phyloP scores from a whole-genome alignment of 2,888 invertebrate genomes.

The Gandaritis pyraliata region DNA sequence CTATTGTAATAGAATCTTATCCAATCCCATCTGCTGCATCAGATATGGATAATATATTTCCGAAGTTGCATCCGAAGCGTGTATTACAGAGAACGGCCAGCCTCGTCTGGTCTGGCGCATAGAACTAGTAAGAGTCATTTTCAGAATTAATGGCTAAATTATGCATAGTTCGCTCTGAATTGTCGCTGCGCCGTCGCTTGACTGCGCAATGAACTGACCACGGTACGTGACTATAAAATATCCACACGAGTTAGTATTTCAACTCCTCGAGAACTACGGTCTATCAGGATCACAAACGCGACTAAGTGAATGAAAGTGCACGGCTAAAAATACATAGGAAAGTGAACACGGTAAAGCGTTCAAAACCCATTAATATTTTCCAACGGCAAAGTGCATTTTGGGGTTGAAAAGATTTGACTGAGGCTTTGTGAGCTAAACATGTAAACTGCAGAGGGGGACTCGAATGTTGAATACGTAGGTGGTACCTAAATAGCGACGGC shows the following conservation, averaged over 20 bases:
- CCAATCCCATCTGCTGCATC: slow-evolving; percentile 36
- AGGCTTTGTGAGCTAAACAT: slow-evolving; percentile 52
- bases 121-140: slow-evolving; percentile 79
- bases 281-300: slow-evolving; percentile 16
- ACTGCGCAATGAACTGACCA: slow-evolving; percentile 73
- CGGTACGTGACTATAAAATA: slow-evolving; percentile 63
- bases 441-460: slow-evolving; percentile 58
- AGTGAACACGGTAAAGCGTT: slow-evolving; percentile 46
- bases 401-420: slow-evolving; percentile 63
- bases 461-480: slow-evolving; percentile 26
- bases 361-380: slow-evolving; percentile 56
- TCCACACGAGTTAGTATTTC: slow-evolving; percentile 31
- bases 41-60: slow-evolving; percentile 45
- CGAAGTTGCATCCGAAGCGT: slow-evolving; percentile 65
- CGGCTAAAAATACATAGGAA: slow-evolving; percentile 40
- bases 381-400: slow-evolving; percentile 55
- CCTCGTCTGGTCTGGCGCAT: slow-evolving; percentile 70
- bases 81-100: slow-evolving; percentile 66
- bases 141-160: slow-evolving; percentile 80
- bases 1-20: slow-evolving; percentile 43
- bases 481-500: slow-evolving; percentile 6
- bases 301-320: slow-evolving; percentile 40
- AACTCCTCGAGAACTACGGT: slow-evolving; percentile 12
- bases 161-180: slow-evolving; percentile 79
- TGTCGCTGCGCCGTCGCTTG: slow-evolving; percentile 69